Evolutionary conservation across 1,140 invertebrate species (phyloP).

Genomic region (Drosophila navojoa): DNA sequence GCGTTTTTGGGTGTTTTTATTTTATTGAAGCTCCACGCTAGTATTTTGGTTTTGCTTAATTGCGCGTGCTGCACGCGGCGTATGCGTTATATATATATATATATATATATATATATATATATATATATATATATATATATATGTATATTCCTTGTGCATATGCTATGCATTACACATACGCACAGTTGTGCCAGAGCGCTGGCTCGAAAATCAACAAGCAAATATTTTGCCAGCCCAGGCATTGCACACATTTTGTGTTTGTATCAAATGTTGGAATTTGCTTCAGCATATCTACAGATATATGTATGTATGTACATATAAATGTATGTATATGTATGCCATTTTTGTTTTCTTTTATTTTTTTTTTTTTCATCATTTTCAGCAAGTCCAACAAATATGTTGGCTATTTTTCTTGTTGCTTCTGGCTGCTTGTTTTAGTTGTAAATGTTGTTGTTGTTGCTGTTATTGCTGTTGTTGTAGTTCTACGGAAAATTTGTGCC

Average conservation of each 20-base stretch:
- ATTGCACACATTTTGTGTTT: constrained; percentile 39
- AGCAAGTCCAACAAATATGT: constrained; percentile 31
- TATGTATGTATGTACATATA: not conserved
- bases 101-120: constrained; percentile 20
- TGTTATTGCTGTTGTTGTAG: constrained; percentile 2
- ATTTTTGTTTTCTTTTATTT: too few species aligned
- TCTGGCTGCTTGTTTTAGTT: constrained; percentile 11
- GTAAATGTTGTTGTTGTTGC: constrained; percentile 15
- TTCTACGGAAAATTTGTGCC: constrained; percentile 35
- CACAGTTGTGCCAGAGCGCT: constrained; percentile 46
- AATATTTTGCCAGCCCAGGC: constrained; percentile 47
- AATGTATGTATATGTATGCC: not conserved
- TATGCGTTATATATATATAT: constrained; percentile 51
- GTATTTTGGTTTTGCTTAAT: constrained; percentile 77
- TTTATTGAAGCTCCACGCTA: constrained; percentile 55
- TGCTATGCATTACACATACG: constrained; percentile 67
- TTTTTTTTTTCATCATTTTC: constrained; percentile 13
- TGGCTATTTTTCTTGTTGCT: constrained; percentile 42
- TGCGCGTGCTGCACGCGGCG: constrained; percentile 74
- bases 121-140: not conserved
- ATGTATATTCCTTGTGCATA: too few species aligned
- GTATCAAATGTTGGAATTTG: constrained; percentile 59
- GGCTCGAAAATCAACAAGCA: constrained; percentile 57
- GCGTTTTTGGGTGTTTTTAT: constrained; percentile 28
- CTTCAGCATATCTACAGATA: constrained; percentile 4